A percentile compares a stretch with the other conserved stretches of the same genome.
These are phyloP conservation scores for Phrynocephalus vlangalii DNA, from an alignment of 2,797 vertebrate genomes.

Conservation along the genomic window DNA sequence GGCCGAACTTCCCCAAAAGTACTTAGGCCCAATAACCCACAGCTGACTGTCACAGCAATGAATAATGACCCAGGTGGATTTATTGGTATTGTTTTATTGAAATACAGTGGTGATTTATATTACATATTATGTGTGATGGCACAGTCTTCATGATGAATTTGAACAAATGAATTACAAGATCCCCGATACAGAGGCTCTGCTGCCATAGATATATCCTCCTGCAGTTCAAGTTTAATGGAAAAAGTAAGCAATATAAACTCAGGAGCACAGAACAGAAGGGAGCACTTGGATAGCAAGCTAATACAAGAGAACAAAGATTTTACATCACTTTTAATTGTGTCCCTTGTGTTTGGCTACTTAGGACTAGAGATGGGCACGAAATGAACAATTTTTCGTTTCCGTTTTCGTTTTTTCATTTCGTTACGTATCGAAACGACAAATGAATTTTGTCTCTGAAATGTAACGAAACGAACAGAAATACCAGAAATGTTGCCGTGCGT, in stretches of 20 bases:
- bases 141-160: constrained; percentile 18
- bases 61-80: constrained; percentile 14
- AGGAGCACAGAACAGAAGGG: neutral
- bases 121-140: constrained; percentile 9
- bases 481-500: no score
- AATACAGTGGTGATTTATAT: constrained; percentile 18
- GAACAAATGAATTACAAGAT: constrained; percentile 16
- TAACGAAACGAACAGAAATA: no score
- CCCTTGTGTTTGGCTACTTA: neutral
- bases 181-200: neutral
- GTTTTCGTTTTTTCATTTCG: no score
- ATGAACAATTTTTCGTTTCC: no score
- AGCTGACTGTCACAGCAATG: neutral
- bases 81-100: constrained; percentile 19
- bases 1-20: neutral
- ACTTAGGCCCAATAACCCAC: neutral
- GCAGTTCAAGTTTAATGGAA: neutral
- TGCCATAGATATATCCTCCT: neutral
- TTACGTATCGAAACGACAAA: no score
- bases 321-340: neutral
- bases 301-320: neutral
- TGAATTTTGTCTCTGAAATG: no score
- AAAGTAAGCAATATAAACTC: neutral
- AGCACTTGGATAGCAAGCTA: neutral
- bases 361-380: neutral